Percentiles rank a stretch among this genome's conserved stretches.
These are phyloP conservation scores for Hippoglossus stenolepis DNA, from an alignment of 2,113 vertebrate species.

Conservation along the genomic window DNA sequence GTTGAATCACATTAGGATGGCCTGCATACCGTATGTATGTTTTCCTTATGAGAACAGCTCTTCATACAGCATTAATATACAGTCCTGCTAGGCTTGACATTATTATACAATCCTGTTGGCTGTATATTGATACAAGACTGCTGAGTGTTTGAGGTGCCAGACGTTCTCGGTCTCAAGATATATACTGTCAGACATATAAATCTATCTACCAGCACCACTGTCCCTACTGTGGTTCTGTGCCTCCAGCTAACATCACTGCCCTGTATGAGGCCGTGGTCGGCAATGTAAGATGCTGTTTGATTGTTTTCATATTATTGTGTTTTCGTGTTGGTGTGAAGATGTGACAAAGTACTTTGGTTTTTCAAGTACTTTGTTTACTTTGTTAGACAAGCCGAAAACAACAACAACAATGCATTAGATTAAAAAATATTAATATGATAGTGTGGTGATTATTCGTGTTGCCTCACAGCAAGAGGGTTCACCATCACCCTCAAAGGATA, in stretches of 20 bases:
- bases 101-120: background rate
- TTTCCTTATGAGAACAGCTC: background rate
- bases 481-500: background rate
- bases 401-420: background rate
- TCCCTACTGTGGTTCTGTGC: background rate
- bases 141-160: background rate
- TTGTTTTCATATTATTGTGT: background rate
- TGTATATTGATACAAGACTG: background rate
- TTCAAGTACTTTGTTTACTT: background rate
- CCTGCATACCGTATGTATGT: background rate
- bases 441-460: no score
- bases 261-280: background rate
- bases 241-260: background rate
- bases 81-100: background rate
- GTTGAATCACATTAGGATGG: conserved; percentile 19
- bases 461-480: no score
- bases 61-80: background rate
- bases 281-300: background rate
- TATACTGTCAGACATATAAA: background rate
- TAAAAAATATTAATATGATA: no score
- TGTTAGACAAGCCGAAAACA: background rate
- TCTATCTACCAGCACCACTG: background rate
- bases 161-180: background rate
- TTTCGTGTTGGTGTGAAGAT: background rate
- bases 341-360: background rate